These are phyloP conservation scores for Sceloporus undulatus DNA, from an alignment of 2,113 vertebrate species.

Conservation along the genomic window DNA sequence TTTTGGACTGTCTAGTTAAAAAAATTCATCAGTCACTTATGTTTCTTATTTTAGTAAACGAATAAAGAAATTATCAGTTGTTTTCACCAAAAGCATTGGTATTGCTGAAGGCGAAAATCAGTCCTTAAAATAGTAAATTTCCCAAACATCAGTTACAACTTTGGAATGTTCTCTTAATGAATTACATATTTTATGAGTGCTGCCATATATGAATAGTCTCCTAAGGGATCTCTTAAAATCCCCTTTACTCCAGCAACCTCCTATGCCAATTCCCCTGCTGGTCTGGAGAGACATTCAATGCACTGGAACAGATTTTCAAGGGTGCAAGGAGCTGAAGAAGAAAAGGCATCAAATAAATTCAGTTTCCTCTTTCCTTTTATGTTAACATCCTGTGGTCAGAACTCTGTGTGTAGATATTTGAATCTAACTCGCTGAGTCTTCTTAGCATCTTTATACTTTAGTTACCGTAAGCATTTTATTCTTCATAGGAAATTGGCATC, in stretches of 20 bases:
- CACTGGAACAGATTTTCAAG: background rate
- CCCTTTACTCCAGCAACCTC: background rate
- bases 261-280: background rate
- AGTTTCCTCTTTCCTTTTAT: background rate
- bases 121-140: background rate
- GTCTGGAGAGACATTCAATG: background rate
- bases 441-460: conserved; percentile 29
- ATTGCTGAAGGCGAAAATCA: background rate
- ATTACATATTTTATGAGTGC: background rate
- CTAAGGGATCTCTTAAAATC: background rate
- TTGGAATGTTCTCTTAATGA: background rate
- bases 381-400: background rate
- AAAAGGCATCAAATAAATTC: background rate
- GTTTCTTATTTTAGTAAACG: background rate
- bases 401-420: background rate
- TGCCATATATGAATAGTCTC: background rate
- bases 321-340: background rate
- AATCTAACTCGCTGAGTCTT: background rate
- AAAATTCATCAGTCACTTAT: background rate
- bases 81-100: background rate
- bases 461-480: conserved; percentile 32
- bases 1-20: background rate
- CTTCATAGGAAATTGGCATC: conserved; percentile 39
- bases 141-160: background rate
- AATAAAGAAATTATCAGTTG: background rate